Conservation (phyloP, 2,113 vertebrate species). For the Mirza zaza region DNA sequence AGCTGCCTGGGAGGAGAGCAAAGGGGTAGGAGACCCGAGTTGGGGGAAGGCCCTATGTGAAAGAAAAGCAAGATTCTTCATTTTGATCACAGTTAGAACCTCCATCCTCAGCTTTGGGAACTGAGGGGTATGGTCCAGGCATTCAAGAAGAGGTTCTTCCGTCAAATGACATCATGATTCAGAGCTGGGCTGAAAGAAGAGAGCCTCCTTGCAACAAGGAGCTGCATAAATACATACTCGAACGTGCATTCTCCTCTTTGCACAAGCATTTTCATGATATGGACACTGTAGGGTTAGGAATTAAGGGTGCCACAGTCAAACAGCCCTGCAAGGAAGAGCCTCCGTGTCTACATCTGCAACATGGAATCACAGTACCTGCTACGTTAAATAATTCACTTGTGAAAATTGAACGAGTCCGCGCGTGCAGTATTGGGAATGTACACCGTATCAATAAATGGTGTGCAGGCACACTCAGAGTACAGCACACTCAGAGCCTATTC, state of each 20-base stretch:
- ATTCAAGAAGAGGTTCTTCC: background rate
- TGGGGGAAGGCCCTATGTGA: background rate
- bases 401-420: background rate
- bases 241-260: background rate
- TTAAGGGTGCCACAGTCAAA: background rate
- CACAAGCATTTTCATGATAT: background rate
- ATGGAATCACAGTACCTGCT: background rate
- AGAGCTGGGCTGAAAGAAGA: background rate
- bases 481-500: background rate
- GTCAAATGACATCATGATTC: background rate
- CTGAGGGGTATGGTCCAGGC: background rate
- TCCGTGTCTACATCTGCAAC: background rate
- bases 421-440: rapidly evolving
- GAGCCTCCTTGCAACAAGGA: background rate
- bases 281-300: background rate
- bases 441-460: background rate
- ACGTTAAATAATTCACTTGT: rapidly evolving
- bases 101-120: background rate
- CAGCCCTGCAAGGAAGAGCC: background rate
- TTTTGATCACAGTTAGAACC: background rate
- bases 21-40: constrained; percentile 48
- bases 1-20: constrained; percentile 56
- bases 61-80: background rate
- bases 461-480: background rate
- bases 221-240: background rate